Base-by-base conservation (phyloP, 2,797 vertebrate genomes). In the Toxotes lorentzi region DNA sequence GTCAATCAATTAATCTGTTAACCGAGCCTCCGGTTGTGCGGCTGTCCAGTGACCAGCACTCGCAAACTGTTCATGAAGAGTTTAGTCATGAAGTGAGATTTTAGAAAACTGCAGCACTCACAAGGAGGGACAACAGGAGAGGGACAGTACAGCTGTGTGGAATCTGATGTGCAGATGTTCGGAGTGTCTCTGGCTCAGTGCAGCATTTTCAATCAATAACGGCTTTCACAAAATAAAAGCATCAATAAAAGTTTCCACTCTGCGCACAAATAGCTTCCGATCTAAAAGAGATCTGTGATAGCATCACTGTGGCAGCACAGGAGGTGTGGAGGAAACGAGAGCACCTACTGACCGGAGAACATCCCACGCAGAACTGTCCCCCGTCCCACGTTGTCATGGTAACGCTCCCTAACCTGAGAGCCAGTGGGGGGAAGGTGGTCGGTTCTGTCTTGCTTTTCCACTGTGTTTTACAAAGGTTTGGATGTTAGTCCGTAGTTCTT, bases 201-300 rank as follows among this genome's bases (percentile, higher is more conserved):
- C 40, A 1, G 59, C 30, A 2, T 7, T 50, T 63, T 16, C 24
- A 32, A 34, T 71, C 79, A 41, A 66, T 66, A 56, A 34, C 66
- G 34, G 4, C 48, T 14, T 67, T 71, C 43, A 34, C 50, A 72
- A 73, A 82, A 51, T 73, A 77, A 81, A 76, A 76, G 72, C 67
- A 72, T 76, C 62, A 27, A 63, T 67, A 72, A 9, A 58, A 12
- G 50, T 63, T 63, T 72, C 50, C 73, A 11, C 40, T 71, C 27
- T 32, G 19, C 12, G 4, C 23, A 30, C 19, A 35, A 50, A 59
- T n/a, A 35, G 32, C 27, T 19, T 13, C 24, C 24, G 19, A 2
- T 48, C 30, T 63, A 43, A 41, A 38, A 21, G 10, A n/a, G 8
- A 38, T 2, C 9, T 43, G 47, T 21, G 1, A 21, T 30, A 30